Evolutionary conservation across 37 sponge, comb jelly and placozoan genomes (phyloP).

Genomic region (Halichondria panicea): DNA sequence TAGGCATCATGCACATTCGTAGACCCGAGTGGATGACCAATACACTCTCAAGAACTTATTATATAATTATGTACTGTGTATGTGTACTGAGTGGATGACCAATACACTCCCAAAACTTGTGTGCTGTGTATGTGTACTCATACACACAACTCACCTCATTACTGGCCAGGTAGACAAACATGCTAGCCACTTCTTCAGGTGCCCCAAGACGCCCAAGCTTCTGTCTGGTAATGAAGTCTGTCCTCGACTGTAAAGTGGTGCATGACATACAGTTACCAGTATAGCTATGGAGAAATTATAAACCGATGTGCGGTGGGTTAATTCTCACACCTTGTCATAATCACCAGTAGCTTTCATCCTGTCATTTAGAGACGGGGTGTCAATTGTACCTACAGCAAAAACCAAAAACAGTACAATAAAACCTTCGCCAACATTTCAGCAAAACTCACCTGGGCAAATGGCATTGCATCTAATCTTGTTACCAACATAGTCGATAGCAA

Average conservation of each 20-base stretch:
- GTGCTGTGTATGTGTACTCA: neutral
- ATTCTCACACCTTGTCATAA: constrained; percentile 42
- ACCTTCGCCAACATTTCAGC: no score
- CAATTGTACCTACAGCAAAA: constrained; percentile 75
- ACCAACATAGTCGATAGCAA: constrained; percentile 72
- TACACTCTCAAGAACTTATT: no score
- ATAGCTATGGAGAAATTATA: neutral
- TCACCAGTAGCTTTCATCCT: constrained; percentile 66
- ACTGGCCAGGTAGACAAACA: constrained; percentile 78
- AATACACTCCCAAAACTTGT: no score
- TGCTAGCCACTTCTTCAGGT: constrained; percentile 74
- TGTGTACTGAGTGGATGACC: no score
- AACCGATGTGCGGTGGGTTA: neutral
- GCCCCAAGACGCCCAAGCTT: constrained; percentile 82
- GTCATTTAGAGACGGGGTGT: constrained; percentile 71
- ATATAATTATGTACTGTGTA: neutral
- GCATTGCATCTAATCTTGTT: constrained; percentile 73
- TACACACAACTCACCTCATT: constrained; percentile 60
- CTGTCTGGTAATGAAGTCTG: constrained; percentile 65
- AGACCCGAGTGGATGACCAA: no score
- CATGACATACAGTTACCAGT: neutral
- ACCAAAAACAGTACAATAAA: no score
- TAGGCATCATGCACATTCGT: no score
- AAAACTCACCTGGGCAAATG: constrained; percentile 79
- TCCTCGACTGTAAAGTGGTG: constrained; percentile 22